Evolutionary conservation across 2,797 vertebrate genomes (phyloP).

Genomic region (Parauchenoglanis ngamensis): DNA sequence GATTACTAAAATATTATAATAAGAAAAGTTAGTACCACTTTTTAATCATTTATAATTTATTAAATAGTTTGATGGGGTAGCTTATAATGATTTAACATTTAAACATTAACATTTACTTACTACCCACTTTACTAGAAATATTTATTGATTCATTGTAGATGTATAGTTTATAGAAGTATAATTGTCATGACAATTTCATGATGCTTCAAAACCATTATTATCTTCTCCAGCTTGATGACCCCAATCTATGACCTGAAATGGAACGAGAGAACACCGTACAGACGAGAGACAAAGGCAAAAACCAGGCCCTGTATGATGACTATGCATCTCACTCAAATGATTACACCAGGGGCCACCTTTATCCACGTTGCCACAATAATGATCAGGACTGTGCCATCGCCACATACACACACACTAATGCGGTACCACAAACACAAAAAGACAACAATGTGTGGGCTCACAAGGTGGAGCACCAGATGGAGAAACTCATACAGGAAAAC

Average conservation of each 20-base stretch:
- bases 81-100: too few relatives aligned
- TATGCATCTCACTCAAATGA: not conserved
- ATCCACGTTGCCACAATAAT: constrained; percentile 2
- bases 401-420: constrained; percentile 14
- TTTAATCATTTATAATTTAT: not conserved
- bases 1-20: too few relatives aligned
- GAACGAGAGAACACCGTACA: not conserved
- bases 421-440: not conserved
- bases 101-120: not conserved
- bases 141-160: too few relatives aligned
- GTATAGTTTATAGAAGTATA: too few relatives aligned
- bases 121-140: not conserved
- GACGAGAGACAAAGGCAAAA: not conserved
- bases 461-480: not conserved
- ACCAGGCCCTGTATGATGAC: not conserved
- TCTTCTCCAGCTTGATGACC: constrained; percentile 20
- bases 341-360: constrained; percentile 21
- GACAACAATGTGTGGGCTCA: not conserved
- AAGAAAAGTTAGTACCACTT: too few relatives aligned
- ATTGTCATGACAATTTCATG: too few relatives aligned
- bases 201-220: not conserved
- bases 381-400: constrained; percentile 5
- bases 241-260: not conserved
- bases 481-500: not conserved
- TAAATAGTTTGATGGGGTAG: not conserved